Base-by-base conservation (phyloP, 2,113 vertebrate species). In the Gobiocypris rarus region DNA sequence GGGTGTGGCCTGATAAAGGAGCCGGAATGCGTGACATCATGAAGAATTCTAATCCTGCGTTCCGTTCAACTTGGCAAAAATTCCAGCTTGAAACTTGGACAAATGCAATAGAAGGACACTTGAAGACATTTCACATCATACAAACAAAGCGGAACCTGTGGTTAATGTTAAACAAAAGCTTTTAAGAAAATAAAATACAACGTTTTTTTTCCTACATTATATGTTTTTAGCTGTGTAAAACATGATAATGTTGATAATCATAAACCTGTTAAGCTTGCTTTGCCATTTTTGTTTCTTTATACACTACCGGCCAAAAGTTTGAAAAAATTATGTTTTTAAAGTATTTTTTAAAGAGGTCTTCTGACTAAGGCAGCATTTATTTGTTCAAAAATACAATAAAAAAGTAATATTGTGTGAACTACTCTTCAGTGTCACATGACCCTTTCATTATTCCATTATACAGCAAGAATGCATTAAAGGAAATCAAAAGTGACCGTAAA, bases 1-100 rank as follows among this genome's bases (percentile, higher is more conserved):
- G 61, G 63, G 79, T n/a, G 63, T 81, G 63, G 65, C 28, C 79
- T 81, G 48, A 14, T n/a, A 28, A 50, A 81, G 78, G 78, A 81
- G 75, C 8, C 31, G 8, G 50, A 6, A 34, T 14, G 50, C 13
- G 24, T n/a, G 45, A 80, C 9, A 22, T 28, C 48, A 38, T 54
- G 13, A 65, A 9, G 22, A 10, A 69, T 50, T 67, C 8, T 22
- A 22, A 38, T 24, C 41, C 41, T 71, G 69, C 5, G 22, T 7
- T 71, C 69, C n/a, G 14, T 69, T 69, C 3, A 69, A 22, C 17
- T 69, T 1, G n/a, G 41, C 5, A 45, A 71, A 45, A 3, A 71
- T 71, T 14, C 10, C 10, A 41, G 9, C 31, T 70, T 69, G 65
- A 31, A 70, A 19, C 65, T 69, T 41, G 65, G 31, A 41, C 41